Conservation (phyloP, 2,113 vertebrate species). For the Lepus europaeus region DNA sequence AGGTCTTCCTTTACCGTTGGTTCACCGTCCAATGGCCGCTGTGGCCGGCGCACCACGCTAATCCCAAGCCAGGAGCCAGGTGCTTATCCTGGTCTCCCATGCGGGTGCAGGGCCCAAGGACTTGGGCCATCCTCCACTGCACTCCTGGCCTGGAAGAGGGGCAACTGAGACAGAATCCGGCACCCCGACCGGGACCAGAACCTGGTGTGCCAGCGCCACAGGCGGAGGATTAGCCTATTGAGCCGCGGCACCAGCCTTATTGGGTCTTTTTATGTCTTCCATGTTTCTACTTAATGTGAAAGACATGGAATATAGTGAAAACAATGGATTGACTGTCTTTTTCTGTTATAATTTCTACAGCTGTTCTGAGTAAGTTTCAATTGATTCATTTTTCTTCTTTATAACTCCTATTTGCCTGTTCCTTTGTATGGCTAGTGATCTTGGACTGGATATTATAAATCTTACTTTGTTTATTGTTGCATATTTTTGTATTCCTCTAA, state of each 20-base stretch:
- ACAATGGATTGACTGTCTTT: background rate
- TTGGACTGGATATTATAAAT: constrained; percentile 1
- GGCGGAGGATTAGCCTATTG: too few species aligned
- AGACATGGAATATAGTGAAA: background rate
- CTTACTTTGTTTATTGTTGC: background rate
- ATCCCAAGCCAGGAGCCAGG: too few species aligned
- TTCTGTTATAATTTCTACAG: background rate
- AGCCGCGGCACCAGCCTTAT: background rate
- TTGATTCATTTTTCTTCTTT: constrained; percentile 18
- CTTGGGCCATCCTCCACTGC: too few species aligned
- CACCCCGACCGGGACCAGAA: too few species aligned
- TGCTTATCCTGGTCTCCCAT: too few species aligned
- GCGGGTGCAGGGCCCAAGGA: too few species aligned
- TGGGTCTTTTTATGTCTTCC: background rate
- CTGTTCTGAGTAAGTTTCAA: constrained; percentile 22
- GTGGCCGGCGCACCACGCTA: too few species aligned
- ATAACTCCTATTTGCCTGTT: background rate
- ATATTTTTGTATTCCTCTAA: background rate
- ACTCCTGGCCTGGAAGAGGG: too few species aligned
- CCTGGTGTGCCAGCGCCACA: too few species aligned
- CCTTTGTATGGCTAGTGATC: background rate
- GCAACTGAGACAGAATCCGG: too few species aligned
- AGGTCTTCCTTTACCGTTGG: too few species aligned
- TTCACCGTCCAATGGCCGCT: too few species aligned
- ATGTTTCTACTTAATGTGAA: constrained; percentile 1